Evolutionary conservation across 2,113 vertebrate genomes (phyloP).

Genomic region (Saccopteryx bilineata): DNA sequence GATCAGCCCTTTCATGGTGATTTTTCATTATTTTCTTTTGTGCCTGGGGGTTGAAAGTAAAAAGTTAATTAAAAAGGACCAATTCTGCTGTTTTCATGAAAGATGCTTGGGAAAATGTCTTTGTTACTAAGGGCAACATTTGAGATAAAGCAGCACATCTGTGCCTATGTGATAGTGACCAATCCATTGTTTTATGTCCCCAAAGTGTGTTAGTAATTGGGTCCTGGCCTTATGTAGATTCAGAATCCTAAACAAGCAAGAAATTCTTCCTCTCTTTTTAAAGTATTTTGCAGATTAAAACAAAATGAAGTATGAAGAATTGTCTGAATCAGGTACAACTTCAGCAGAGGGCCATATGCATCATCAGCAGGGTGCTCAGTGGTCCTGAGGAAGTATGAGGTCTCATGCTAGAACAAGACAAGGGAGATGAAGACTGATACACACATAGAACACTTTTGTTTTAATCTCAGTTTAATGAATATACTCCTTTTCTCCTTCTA

Average conservation of each 20-base stretch:
- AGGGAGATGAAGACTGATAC: not conserved
- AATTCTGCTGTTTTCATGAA: conserved; percentile 71
- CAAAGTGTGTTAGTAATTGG: conserved; percentile 29
- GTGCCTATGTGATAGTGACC: conserved; percentile 66
- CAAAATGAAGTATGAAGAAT: conserved; percentile 19
- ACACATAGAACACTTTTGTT: not conserved
- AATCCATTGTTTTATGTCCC: conserved; percentile 38
- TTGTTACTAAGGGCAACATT: conserved; percentile 51
- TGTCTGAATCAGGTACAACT: not conserved
- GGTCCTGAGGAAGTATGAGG: too few species aligned
- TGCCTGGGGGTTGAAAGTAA: conserved; percentile 71
- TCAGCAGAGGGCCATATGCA: not conserved
- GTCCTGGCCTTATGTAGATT: not conserved
- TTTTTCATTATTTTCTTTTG: conserved; percentile 79
- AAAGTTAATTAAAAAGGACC: conserved; percentile 79
- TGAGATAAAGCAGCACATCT: conserved; percentile 54
- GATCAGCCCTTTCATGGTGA: conserved; percentile 66
- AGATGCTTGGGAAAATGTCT: conserved; percentile 56
- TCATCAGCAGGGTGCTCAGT: not conserved
- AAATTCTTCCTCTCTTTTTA: conserved; percentile 25
- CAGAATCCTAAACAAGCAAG: conserved; percentile 39
- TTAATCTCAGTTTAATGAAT: not conserved
- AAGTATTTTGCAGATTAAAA: conserved; percentile 36
- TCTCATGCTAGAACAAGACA: not conserved
- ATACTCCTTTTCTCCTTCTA: not conserved